A percentile compares a stretch with the other conserved stretches of the same genome.
phyloP scores from a whole-genome alignment of 2,888 invertebrate genomes.

The Aromia moschata region DNA sequence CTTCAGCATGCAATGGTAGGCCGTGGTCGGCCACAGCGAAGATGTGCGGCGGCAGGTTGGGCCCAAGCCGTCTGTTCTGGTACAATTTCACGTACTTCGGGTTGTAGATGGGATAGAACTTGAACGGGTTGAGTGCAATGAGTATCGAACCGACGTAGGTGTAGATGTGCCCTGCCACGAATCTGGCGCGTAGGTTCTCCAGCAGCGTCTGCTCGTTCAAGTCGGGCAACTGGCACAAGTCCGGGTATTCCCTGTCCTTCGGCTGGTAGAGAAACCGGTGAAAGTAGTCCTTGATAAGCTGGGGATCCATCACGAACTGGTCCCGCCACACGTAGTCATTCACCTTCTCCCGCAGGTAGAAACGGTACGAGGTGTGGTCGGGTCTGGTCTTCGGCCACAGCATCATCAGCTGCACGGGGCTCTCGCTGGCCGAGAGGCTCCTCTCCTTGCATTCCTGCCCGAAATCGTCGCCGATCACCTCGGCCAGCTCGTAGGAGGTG shows the following conservation, averaged over 20 bases:
- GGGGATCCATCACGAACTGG: conserved; percentile 88
- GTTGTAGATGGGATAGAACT: conserved; percentile 97
- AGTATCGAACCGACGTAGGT: conserved; percentile 96
- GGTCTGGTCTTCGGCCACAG: conserved; percentile 77
- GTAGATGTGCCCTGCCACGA: conserved; percentile 92
- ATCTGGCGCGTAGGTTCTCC: conserved; percentile 88
- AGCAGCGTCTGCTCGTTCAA: conserved; percentile 92
- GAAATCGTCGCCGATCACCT: conserved; percentile 86
- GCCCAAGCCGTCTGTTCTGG: conserved; percentile 90
- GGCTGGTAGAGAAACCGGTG: conserved; percentile 91
- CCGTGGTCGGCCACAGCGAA: conserved; percentile 95
- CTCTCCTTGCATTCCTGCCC: conserved; percentile 94
- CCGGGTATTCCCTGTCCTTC: conserved; percentile 92
- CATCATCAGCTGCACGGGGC: conserved; percentile 84
- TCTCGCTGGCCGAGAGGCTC: conserved; percentile 81
- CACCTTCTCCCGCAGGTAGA: conserved; percentile 88
- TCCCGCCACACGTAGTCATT: conserved; percentile 88
- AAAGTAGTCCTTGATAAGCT: conserved; percentile 92
- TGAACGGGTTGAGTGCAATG: conserved; percentile 93
- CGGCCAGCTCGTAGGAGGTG: conserved; percentile 83
- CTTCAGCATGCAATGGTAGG: conserved; percentile 93
- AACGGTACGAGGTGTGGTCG: conserved; percentile 72
- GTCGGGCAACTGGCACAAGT: conserved; percentile 94
- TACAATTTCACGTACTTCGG: conserved; percentile 96
- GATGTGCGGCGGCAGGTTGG: conserved; percentile 94